These are phyloP conservation scores for Salminus brasiliensis DNA, from an alignment of 2,113 vertebrate genomes.

Conservation along the genomic window DNA sequence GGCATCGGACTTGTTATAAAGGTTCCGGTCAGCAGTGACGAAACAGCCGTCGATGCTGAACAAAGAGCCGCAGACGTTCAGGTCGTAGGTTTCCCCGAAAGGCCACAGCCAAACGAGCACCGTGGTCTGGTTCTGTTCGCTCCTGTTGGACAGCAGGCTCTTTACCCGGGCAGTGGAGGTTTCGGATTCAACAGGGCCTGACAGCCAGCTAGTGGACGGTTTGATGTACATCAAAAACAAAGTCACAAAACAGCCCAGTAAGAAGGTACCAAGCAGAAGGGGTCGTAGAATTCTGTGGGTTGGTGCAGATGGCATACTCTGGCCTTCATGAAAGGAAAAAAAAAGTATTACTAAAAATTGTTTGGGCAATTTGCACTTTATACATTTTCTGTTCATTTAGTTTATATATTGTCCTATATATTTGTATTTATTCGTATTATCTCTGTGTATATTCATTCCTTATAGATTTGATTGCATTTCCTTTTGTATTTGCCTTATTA, in stretches of 20 bases:
- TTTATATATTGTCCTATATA: no score
- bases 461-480: no score
- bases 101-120: constrained; percentile 97
- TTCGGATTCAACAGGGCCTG: constrained; percentile 88
- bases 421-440: no score
- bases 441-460: no score
- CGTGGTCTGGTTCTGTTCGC: constrained; percentile 87
- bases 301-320: constrained; percentile 94
- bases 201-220: constrained; percentile 91
- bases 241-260: constrained; percentile 93
- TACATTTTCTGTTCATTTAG: no score
- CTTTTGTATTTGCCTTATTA: no score
- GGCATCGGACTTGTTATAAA: constrained; percentile 90
- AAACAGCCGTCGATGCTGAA: constrained; percentile 93
- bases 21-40: constrained; percentile 88
- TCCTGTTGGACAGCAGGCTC: constrained; percentile 86
- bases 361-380: no score
- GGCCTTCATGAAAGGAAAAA: constrained; percentile 72
- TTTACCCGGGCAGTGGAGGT: constrained; percentile 88
- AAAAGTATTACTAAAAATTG: background rate
- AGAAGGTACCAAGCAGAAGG: constrained; percentile 87
- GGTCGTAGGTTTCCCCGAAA: constrained; percentile 91
- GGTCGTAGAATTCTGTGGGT: constrained; percentile 92
- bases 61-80: constrained; percentile 84
- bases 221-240: constrained; percentile 96